phyloP scores from a whole-genome alignment of 2,888 invertebrate genomes.

The Cryptus viduatorius region DNA sequence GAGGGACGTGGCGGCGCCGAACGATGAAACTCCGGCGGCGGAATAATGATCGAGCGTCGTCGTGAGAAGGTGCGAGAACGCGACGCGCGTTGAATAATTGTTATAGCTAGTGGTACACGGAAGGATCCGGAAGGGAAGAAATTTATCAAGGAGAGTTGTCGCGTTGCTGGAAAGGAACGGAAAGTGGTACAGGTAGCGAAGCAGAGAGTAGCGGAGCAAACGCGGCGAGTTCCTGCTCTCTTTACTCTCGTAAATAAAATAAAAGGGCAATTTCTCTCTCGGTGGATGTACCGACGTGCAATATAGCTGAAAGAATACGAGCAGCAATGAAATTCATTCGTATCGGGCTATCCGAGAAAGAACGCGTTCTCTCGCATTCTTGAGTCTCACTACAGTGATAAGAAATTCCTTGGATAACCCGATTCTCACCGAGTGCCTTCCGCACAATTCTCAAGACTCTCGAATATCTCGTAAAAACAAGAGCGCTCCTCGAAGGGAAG shows the following conservation, averaged over 20 bases:
- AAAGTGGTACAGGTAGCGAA: background rate
- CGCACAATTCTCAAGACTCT: conserved; percentile 31
- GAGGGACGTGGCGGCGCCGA: background rate
- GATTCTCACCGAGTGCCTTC: conserved; percentile 23
- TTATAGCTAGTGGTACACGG: background rate
- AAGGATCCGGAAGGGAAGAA: conserved; percentile 26
- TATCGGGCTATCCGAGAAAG: conserved; percentile 19
- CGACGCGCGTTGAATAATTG: conserved; percentile 45
- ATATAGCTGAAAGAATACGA: conserved; percentile 12
- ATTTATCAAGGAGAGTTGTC: conserved; percentile 1
- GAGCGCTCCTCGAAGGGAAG: background rate
- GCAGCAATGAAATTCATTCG: conserved; percentile 25
- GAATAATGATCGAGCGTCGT: conserved; percentile 35
- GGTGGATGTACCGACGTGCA: conserved; percentile 16
- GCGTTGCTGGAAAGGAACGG: background rate
- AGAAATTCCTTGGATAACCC: conserved; percentile 57
- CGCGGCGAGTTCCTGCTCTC: background rate
- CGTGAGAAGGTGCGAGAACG: conserved; percentile 14
- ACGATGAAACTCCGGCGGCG: conserved; percentile 20
- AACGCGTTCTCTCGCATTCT: conserved; percentile 36
- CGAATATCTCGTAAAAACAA: conserved; percentile 14
- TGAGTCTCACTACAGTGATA: conserved; percentile 48
- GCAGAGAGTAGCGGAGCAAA: background rate
- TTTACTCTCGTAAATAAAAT: conserved; percentile 28
- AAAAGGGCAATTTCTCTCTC: conserved; percentile 22